Conservation (phyloP, 1,140 invertebrate genomes). For the Solenopsis fugax region DNA sequence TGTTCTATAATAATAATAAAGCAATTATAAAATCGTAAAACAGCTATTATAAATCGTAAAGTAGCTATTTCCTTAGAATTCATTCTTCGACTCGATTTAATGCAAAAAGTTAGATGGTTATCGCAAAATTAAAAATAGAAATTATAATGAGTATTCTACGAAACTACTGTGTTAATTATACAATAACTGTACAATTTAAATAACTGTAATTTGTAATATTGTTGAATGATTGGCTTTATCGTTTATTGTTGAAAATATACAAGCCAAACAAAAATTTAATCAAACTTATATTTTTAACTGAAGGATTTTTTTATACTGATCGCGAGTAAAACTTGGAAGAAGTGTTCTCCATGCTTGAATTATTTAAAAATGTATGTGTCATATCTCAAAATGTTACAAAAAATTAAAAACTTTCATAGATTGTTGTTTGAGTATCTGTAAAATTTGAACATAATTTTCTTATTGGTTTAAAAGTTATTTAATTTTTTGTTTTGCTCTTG, state of each 20-base stretch:
- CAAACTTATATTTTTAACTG: background rate
- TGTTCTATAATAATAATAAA: slow-evolving; percentile 1
- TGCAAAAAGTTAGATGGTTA: background rate
- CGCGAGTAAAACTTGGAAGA: background rate
- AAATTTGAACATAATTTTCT: no score
- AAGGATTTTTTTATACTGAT: background rate
- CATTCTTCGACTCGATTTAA: background rate
- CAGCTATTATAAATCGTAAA: background rate
- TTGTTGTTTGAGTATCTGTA: no score
- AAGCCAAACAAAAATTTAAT: no score
- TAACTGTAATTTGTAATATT: background rate
- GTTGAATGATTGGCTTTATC: background rate
- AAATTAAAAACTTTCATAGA: no score
- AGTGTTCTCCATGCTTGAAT: background rate
- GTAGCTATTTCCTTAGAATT: background rate
- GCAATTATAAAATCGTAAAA: background rate
- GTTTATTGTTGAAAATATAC: no score
- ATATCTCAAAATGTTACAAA: no score
- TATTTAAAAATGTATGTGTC: no score
- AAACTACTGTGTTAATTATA: background rate
- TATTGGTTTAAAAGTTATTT: no score
- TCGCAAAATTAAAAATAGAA: background rate
- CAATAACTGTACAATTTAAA: background rate
- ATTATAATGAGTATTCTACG: background rate
- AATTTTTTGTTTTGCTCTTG: no score